phyloP scores from a whole-genome alignment of 2,888 invertebrate species.

The Perdita meconis region DNA sequence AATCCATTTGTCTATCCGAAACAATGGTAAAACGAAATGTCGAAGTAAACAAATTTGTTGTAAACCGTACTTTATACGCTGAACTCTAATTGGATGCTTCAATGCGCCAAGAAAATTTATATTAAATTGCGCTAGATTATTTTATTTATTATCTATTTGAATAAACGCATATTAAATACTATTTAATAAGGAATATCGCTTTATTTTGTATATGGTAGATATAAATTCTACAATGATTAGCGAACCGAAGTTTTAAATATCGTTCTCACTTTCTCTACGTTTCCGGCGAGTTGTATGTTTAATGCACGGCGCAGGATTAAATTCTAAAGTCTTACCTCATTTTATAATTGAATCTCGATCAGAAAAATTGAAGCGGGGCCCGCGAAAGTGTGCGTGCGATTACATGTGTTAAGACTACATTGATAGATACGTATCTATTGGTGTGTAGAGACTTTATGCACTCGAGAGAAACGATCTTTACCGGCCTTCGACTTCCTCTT shows the following conservation, averaged over 20 bases:
- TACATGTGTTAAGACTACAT: conserved; percentile 7
- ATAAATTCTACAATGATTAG: background rate
- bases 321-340: background rate
- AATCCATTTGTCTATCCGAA: conserved; percentile 6
- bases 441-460: conserved; percentile 38
- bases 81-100: too few relatives aligned
- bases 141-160: background rate
- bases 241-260: background rate
- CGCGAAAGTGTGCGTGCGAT: background rate
- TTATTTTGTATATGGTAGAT: background rate
- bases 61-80: background rate
- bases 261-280: background rate
- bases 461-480: conserved; percentile 71
- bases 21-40: background rate
- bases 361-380: background rate
- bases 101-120: background rate
- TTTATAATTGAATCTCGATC: background rate
- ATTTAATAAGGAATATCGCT: background rate
- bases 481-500: conserved; percentile 84
- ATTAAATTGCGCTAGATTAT: background rate
- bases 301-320: background rate
- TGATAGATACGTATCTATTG: conserved; percentile 36
- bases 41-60: background rate
- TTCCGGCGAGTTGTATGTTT: background rate
- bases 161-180: background rate